phyloP scores from a whole-genome alignment of 2,888 invertebrate species.

The Ferdinandea cuprea region DNA sequence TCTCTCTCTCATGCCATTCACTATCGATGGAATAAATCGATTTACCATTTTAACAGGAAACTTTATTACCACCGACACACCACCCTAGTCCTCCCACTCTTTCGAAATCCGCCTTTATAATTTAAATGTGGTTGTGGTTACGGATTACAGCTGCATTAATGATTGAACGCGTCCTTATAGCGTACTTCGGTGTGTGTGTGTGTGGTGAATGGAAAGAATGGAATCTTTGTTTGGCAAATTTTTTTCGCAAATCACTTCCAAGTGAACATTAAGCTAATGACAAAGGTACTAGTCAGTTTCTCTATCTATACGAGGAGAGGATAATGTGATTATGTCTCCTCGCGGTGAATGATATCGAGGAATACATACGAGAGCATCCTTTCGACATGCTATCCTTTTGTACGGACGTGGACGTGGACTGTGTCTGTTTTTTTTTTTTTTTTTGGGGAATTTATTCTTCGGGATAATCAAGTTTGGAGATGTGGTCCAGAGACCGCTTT shows the following conservation, averaged over 20 bases:
- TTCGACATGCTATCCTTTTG: not conserved
- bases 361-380: not conserved
- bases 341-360: not conserved
- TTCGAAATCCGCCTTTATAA: not conserved
- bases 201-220: not conserved
- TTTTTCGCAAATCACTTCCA: conserved; percentile 27
- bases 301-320: not conserved
- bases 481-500: conserved; percentile 3
- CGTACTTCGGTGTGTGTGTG: not conserved
- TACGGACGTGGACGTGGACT: too few species aligned
- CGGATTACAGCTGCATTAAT: conserved; percentile 34
- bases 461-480: conserved; percentile 23
- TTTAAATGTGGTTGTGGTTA: conserved; percentile 27
- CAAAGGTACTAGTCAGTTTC: conserved; percentile 10
- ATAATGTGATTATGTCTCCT: conserved; percentile 7
- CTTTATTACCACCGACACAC: conserved; percentile 11
- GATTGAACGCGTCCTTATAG: conserved; percentile 14
- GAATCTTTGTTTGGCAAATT: conserved; percentile 8
- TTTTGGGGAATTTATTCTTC: conserved; percentile 8
- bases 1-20: not conserved
- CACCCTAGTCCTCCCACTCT: not conserved
- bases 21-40: conserved; percentile 42
- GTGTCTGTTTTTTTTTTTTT: too few species aligned
- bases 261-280: conserved; percentile 37
- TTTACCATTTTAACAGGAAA: conserved; percentile 28